A percentile compares a stretch with the other conserved stretches of the same genome.
phyloP scores from a whole-genome alignment of 1,140 invertebrate genomes.

The Mactra quadrangularis region DNA sequence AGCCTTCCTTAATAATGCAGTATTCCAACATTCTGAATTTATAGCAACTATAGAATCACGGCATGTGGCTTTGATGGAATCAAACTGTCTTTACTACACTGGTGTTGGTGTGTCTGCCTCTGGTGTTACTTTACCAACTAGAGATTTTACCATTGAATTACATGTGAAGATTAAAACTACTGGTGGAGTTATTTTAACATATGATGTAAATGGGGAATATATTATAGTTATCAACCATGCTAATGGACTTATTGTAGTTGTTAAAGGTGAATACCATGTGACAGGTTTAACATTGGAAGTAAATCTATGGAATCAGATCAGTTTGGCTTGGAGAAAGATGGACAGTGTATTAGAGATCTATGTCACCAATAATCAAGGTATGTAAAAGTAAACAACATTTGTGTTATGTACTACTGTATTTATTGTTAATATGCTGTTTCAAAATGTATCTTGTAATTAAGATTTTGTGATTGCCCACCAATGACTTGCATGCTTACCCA shows the following conservation, averaged over 20 bases:
- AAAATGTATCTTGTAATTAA: not conserved
- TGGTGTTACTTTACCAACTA: slow-evolving; percentile 10
- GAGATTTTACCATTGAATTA: slow-evolving; percentile 45
- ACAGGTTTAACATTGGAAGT: slow-evolving; percentile 62
- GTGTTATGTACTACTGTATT: not conserved
- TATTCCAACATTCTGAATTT: slow-evolving; percentile 20
- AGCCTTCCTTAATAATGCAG: not conserved
- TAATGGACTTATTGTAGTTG: slow-evolving; percentile 25
- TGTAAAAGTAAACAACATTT: not conserved
- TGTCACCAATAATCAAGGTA: slow-evolving; percentile 50
- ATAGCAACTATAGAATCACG: slow-evolving; percentile 20
- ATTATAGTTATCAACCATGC: slow-evolving; percentile 36
- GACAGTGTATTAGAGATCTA: slow-evolving; percentile 62
- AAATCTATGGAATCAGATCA: slow-evolving; percentile 66
- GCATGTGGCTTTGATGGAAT: slow-evolving; percentile 18
- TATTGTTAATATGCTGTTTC: not conserved
- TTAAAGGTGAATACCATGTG: slow-evolving; percentile 1
- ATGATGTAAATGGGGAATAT: slow-evolving; percentile 12
- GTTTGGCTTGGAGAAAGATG: slow-evolving; percentile 60
- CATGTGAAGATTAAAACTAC: slow-evolving; percentile 28
- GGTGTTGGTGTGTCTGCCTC: slow-evolving; percentile 23
- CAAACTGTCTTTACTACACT: slow-evolving; percentile 34
- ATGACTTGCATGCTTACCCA: not conserved
- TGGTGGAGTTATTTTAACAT: slow-evolving; percentile 48
- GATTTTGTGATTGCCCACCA: not conserved